Percentiles rank a stretch among this genome's conserved stretches.
Conservation (phyloP, 2,888 invertebrate species). For the Microctonus aethiopoides region DNA sequence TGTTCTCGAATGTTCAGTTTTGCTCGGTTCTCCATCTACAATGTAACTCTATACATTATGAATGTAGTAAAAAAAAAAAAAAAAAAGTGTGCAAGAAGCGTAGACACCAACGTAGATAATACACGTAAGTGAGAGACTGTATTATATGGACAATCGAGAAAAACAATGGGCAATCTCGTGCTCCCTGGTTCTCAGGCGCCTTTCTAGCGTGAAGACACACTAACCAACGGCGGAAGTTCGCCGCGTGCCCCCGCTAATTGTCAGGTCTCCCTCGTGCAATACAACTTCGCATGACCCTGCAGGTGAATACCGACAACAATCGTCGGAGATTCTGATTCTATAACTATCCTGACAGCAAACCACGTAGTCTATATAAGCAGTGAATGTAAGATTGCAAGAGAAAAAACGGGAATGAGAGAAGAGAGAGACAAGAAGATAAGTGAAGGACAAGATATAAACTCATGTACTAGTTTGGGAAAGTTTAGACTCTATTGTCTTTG, state of each 20-base stretch:
- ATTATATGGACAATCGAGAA: slow-evolving; percentile 44
- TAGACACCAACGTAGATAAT: slow-evolving; percentile 12
- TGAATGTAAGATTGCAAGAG: neutral
- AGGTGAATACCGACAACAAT: slow-evolving; percentile 6
- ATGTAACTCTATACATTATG: neutral
- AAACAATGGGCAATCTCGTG: slow-evolving; percentile 61
- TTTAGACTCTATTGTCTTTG: neutral
- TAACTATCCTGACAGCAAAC: neutral
- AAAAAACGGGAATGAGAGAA: neutral
- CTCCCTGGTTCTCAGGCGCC: slow-evolving; percentile 59
- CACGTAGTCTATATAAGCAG: neutral
- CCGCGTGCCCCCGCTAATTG: slow-evolving; percentile 63
- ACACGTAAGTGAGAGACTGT: neutral
- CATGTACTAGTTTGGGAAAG: neutral
- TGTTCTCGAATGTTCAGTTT: too few relatives aligned
- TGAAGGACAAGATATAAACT: neutral
- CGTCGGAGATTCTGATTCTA: slow-evolving; percentile 2
- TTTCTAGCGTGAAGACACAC: slow-evolving; percentile 55
- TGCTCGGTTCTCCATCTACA: too few relatives aligned
- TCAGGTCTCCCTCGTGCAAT: slow-evolving; percentile 39
- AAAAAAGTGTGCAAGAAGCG: neutral
- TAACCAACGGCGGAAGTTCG: slow-evolving; percentile 60
- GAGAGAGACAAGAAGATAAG: neutral
- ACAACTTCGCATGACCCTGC: slow-evolving; percentile 60
- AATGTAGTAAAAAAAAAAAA: neutral